Base-by-base conservation (phyloP, 2,797 vertebrate genomes). In the Poeciliopsis paucimaculata region DNA sequence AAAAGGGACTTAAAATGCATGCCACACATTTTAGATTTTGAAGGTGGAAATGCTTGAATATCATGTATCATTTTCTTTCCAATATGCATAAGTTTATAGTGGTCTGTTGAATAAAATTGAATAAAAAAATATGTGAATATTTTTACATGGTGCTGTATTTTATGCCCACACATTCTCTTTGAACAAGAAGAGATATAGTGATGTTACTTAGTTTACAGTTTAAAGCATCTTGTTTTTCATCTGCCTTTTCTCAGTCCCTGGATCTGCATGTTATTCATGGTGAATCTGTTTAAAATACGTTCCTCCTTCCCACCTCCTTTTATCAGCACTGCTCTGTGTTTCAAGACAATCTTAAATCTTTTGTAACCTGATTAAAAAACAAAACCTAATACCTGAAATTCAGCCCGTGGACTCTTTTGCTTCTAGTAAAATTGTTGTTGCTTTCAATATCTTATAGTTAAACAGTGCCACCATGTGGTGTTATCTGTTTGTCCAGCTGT, bases 391-490 rank as follows among this genome's bases (percentile, higher is more conserved):
- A 55, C 10, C 28, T n/a, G 43, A 80, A 12, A 45, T 68, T 73
- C 11, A 31, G 34, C 13, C 16, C 12, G 34, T 41, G 10, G 16
- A 3, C 34, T 72, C 23, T 55, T 23, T 53, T 4, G 53, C 10
- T 28, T 28, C 53, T 13, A n/a, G 10, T 7, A 34, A 41, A 16
- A 68, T 39, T 23, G 36, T 39, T 68, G 66, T 70, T 18, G 2
- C 68, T n/a, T 70, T 43, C 1, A 7, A 41, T 70, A 3, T 41
- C 39, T 36, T 71, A 8, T 28, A 71, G 68, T 16, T 45, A 71
- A 86, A 90, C 85, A 91, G 73, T 43, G 84, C 89, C 93, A 82
- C 47, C 91, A 0, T 90, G 91, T 94, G 93, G 91, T 66, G 34
- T 12, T 2, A 73, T 39, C 15, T 6, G 0, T 60, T 60, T 15